Evolutionary conservation across 2,888 invertebrate genomes (phyloP), one percentile per base, ranked within the genome.

Genomic region (Heliconius cydno): DNA sequence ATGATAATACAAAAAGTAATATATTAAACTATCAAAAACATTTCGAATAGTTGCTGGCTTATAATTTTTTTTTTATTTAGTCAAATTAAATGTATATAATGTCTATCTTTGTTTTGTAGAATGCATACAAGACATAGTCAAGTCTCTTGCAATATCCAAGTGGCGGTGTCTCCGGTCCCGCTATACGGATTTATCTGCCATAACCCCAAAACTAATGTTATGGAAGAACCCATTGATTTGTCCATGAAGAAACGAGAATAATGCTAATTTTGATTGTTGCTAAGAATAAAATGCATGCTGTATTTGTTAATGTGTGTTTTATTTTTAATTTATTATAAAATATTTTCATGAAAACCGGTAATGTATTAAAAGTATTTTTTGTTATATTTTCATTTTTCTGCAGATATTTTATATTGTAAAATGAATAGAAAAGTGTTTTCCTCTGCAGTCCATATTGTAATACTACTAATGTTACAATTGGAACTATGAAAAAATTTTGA

Each of bases 181-280:
- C 84, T 91, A 30, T 92, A 90, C 81, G 93, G 91, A 1, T 87
- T 91, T 1, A 89, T 92, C 38, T 87, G 88, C 67, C 90, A 89
- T 41, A 90, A 88, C 79, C 77, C 81, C 78, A 67, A 66, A 66
- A 63, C 65, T 67, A 76, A 25, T 76, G 77, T 60, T 4, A 81
- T 41, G 76, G 82, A 19, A 19, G 87, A 88, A 22, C 93, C 93
- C 2, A 92, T 93, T 13, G 93, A 93, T 81, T 85, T 93, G 22
- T 91, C 92, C 25, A 87, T 91, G 65, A 85, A 85, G 4, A 89
- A 86, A 78, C 85, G 63, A 65, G 65, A 70, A 28, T 72, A 77
- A n/a, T n/a, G 34, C 25, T 19, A 46, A 34, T 41, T 78, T 41
- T 79, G 52, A 65, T n/a, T 78, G 71, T 72, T 73, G 67, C 52